Base-by-base conservation (phyloP, 2,113 vertebrate genomes). In the Perca flavescens region DNA sequence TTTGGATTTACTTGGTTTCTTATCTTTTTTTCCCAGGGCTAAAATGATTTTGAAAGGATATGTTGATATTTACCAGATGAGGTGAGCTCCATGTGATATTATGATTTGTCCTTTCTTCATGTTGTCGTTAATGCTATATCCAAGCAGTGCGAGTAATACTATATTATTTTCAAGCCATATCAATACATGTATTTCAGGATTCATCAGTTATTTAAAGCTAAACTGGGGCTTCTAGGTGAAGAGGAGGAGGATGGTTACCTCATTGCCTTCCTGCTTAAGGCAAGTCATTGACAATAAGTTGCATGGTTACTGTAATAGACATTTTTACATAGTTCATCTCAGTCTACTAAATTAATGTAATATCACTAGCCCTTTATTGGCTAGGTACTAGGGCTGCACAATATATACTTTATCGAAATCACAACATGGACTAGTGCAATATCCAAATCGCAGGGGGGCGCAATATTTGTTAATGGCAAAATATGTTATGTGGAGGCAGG, bases 201-300 rank as follows among this genome's bases (percentile, higher is more conserved):
- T 82, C 93, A 92, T 74, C 93, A 96, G 69, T 80, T 97, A 15
- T 96, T 96, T 85, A 96, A 94, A 93, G 86, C 76, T 62, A 97
- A 97, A 84, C 54, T 96, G 87, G 96, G 96, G 54, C 91, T 97
- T 34, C 89, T 96, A 49, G 94, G 94, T 52, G 85, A 95, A 31
- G 86, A 77, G 12, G 84, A 95, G 40, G 80, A 78, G 9, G 95
- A 97, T 73, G 83, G 76, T 12, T 82, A 94, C 89, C 87, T 96
- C 77, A 91, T 96, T 88, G 93, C 91, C 69, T 92, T 95, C 88
- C 94, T 97, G 58, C 89, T 97, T 61, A 93, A 94, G 80, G 96
- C 95, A 80, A 94, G 95, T 68, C 53, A 22, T 0, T 40, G 14
- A 70, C 22, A 61, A 22, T 93, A 83, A 60, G 19, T 21, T 46